Base-by-base conservation (phyloP, 2,113 vertebrate species). In the Campylomormyrus numenius region DNA sequence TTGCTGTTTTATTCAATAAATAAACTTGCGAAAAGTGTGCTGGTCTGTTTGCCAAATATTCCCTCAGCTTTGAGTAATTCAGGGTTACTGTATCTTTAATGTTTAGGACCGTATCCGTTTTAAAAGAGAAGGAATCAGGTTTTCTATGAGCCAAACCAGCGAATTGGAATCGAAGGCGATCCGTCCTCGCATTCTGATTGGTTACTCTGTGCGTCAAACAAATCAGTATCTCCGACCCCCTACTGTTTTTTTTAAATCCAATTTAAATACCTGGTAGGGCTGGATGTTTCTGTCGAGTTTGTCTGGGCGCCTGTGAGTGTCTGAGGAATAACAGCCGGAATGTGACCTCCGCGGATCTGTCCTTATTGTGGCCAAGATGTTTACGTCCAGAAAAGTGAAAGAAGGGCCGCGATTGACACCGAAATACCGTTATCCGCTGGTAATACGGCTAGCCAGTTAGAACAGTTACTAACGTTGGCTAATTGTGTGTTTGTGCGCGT, bases 351-450 rank as follows among this genome's bases (percentile, higher is more conserved):
- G 88, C 89, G 88, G 91, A 31, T 17, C 45, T 35, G 66, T 52
- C 87, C 93, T 90, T 80, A 77, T 89, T 11, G 90, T 88, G 91
- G 91, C 88, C 90, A 94, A 94, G 89, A 96, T 96, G 96, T 96
- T 95, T 92, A 95, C 58, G 48, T 89, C 95, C 91, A 94, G 93
- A 92, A 94, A 94, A 90, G 91, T 90, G 91, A 96, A 95, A 90
- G 94, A 95, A 90, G 94, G 91, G 90, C 94, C 93, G 87, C 93
- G 88, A 42, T 92, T 94, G 91, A 95, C 94, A 90, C 93, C 95
- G 56, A 96, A 96, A 93, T 96, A 96, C 91, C 94, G 94, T 35
- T 93, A 93, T 92, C 95, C 88, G 95, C 95, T 91, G 96, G 96
- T 89, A 31, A 91, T 89, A 4, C 24, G 39, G 21, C 85, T 19